Percentiles rank a stretch among this genome's conserved stretches.
Evolutionary conservation across 2,888 invertebrate genomes (phyloP).

Genomic region (Spilosoma lubricipeda): DNA sequence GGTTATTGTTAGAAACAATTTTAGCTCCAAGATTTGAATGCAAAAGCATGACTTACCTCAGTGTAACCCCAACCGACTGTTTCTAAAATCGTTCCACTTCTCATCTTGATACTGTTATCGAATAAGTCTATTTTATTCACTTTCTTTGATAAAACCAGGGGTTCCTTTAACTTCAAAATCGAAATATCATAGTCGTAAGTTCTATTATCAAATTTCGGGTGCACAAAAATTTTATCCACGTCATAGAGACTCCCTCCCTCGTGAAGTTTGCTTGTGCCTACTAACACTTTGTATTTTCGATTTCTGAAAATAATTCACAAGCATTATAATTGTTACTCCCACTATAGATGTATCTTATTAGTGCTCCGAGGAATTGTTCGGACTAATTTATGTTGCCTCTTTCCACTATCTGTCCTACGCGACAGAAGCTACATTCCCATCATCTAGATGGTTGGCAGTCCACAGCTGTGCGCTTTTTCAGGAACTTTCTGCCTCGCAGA

Average conservation of each 20-base stretch:
- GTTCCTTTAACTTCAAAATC: constrained; percentile 42
- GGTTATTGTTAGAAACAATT: too few species aligned
- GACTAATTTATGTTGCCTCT: too few species aligned
- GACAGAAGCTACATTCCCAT: too few species aligned
- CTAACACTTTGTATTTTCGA: constrained; percentile 48
- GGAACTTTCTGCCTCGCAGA: too few species aligned
- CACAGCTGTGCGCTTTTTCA: too few species aligned
- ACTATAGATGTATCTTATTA: too few species aligned
- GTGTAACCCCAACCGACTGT: constrained; percentile 55
- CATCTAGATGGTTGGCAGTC: too few species aligned
- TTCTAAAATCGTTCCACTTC: constrained; percentile 34
- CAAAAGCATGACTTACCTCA: constrained; percentile 32
- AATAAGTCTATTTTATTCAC: constrained; percentile 39
- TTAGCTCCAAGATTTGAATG: not conserved
- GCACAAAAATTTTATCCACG: constrained; percentile 52
- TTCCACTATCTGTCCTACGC: too few species aligned
- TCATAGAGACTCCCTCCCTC: constrained; percentile 50
- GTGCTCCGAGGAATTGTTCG: too few species aligned
- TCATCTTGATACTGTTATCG: constrained; percentile 25
- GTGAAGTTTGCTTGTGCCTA: constrained; percentile 50
- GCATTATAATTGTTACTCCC: not conserved
- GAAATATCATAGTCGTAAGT: constrained; percentile 49
- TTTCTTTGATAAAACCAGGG: constrained; percentile 45
- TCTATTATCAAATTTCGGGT: constrained; percentile 40
- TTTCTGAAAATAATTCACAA: constrained; percentile 41